Evolutionary conservation across 2,888 invertebrate species (phyloP), one percentile per base, ranked within the genome.

Genomic region (Trileptium ribeirensis): DNA sequence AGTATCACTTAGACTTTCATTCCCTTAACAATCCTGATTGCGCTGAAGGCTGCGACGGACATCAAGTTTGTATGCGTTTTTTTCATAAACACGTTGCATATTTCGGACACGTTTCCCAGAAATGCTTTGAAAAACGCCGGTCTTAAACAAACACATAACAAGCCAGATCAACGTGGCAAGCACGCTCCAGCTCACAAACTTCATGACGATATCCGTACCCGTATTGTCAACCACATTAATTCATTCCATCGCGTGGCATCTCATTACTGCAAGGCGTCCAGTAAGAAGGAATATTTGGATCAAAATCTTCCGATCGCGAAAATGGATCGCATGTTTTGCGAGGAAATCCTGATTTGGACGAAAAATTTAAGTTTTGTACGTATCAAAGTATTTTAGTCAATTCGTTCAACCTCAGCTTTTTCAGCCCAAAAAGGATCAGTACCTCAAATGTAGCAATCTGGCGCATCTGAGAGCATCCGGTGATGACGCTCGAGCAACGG

Each of bases 381-480:
- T n/a, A n/a, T n/a, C n/a, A n/a, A n/a, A n/a, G n/a, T 39, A 3
- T 8, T n/a, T n/a, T n/a, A n/a, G n/a, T n/a, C 15, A 34, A 29
- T 81, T 36, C 79, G 8, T 24, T n/a, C 3, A n/a, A 15, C 19
- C 67, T 34, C 37, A 29, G 2, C 79, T 81, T 36, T 67, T 24
- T n/a, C 2, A 36, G 3, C 81, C 81, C 1, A 74, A 64, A 79
- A 81, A 81, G 36, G 81, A 80, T 38, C 39, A 81, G 37, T 78
- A 74, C 34, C 2, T 36, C 24, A 79, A 19, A 24, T 79, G 79
- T 31, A 33, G 24, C 33, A 3, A 75, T 15, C 8, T 8, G 3
- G 8, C 15, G 33, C 15, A 31, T 36, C 70, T 70, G 70, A n/a
- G 8, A 8, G 64, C 19, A 19, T 36, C 29, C 3, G n/a, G n/a